Evolutionary conservation across 2,797 vertebrate species (phyloP), one percentile per base, ranked within the genome.

Genomic region (Bradypodion pumilum): DNA sequence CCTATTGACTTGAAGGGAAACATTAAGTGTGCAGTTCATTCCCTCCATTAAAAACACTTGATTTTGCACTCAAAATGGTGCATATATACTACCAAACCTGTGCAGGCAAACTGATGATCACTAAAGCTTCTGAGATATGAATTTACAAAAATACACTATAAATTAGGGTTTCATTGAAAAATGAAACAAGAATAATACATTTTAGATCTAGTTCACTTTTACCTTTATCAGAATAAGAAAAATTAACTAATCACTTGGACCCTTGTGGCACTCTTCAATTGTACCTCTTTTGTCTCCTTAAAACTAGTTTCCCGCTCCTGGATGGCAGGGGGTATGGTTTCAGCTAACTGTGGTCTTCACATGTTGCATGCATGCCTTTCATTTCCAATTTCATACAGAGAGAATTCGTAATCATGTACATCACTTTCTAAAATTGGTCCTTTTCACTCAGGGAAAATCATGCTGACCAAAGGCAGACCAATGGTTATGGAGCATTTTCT

Each of bases 301-400:
- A 96, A 94, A 97, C 94, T 95, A 96, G 96, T 97, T 95, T 96
- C 96, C 94, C 96, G 95, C 91, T 97, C 96, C 95, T 97, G 96
- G 96, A 97, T 96, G 95, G 95, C 96, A 96, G 96, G 96, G 97
- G 98, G 98, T 99, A 98, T 97, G 98, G 96, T 97, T 95, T 97
- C 94, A 96, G 97, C 95, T 97, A 97, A 95, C 95, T 96, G 92
- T 96, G 94, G 94, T 94, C 90, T 92, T 94, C 90, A 93, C 93
- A 76, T 92, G 92, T 96, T n/a, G 91, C 86, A 93, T 96, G 96
- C 95, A 95, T 96, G 95, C 91, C 40, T 85, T 91, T 94, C 92
- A 88, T 94, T 89, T 91, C 78, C 79, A 86, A 83, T 92, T 91
- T 88, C 87, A 91, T 89, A 88, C 92, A 93, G 88, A 89, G 90